Percentiles rank a stretch among this genome's conserved stretches.
These are phyloP conservation scores for Nephrotoma guestfalica DNA, from an alignment of 2,888 invertebrate genomes.

Conservation along the genomic window DNA sequence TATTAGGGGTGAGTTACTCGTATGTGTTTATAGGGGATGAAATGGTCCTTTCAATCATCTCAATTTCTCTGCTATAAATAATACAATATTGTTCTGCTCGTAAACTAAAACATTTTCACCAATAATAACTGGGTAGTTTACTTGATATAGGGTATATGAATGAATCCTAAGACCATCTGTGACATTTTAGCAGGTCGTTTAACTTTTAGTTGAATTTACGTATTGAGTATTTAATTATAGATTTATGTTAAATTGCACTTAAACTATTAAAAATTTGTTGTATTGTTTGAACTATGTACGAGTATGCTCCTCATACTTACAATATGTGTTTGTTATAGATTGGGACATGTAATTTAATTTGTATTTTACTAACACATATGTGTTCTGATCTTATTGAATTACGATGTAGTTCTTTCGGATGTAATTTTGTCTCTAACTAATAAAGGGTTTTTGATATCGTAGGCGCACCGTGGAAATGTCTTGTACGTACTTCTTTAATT, in stretches of 20 bases:
- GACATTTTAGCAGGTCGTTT: constrained; percentile 6
- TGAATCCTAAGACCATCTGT: constrained; percentile 1
- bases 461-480: too few relatives aligned
- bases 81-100: not conserved
- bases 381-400: not conserved
- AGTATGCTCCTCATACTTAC: not conserved
- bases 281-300: not conserved
- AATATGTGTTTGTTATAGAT: not conserved
- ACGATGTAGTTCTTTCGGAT: not conserved
- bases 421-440: too few relatives aligned
- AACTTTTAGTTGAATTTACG: not conserved
- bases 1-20: not conserved
- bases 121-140: not conserved
- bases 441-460: too few relatives aligned
- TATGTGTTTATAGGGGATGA: not conserved
- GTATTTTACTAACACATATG: not conserved
- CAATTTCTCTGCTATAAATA: not conserved
- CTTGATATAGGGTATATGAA: not conserved
- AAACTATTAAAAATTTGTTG: not conserved
- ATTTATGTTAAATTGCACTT: constrained; percentile 3
- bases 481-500: too few relatives aligned
- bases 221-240: not conserved
- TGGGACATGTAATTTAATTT: not conserved
- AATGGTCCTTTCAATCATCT: not conserved
- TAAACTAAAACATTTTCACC: not conserved